Conservation (phyloP, 2,888 invertebrate genomes). For the Chrysolina americana region DNA sequence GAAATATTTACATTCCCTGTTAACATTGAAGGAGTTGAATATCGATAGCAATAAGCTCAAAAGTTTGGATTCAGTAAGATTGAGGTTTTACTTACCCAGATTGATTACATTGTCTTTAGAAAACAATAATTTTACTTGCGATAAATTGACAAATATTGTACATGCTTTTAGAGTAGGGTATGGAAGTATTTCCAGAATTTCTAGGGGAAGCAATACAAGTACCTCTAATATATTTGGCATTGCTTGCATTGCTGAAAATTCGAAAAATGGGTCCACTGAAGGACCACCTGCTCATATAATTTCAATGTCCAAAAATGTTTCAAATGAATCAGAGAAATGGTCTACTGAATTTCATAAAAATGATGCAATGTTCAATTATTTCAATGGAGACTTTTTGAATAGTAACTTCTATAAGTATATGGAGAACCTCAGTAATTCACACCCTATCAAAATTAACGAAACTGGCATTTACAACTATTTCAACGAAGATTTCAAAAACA, state of each 20-base stretch:
- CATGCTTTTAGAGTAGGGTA: neutral
- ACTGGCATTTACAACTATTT: constrained; percentile 36
- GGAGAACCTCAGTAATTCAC: constrained; percentile 14
- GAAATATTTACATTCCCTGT: constrained; percentile 28
- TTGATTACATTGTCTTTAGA: constrained; percentile 23
- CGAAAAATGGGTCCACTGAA: neutral
- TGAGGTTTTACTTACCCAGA: neutral
- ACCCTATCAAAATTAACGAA: neutral
- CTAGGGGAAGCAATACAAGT: neutral
- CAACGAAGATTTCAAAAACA: constrained; percentile 36
- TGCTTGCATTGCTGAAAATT: constrained; percentile 8
- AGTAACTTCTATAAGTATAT: constrained; percentile 39
- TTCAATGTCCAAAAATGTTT: constrained; percentile 8
- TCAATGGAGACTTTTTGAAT: constrained; percentile 36
- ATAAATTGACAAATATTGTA: constrained; percentile 24
- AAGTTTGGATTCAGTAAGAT: constrained; percentile 19
- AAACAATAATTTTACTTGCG: constrained; percentile 32
- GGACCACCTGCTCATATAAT: neutral
- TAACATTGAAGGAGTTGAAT: constrained; percentile 26
- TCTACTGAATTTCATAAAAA: neutral
- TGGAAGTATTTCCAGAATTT: neutral
- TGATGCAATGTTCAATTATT: constrained; percentile 31
- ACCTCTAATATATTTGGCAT: constrained; percentile 33
- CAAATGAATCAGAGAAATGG: neutral
- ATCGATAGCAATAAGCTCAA: constrained; percentile 33